These are phyloP conservation scores for Cactoblastis cactorum DNA, from an alignment of 2,888 invertebrate species.

Conservation along the genomic window DNA sequence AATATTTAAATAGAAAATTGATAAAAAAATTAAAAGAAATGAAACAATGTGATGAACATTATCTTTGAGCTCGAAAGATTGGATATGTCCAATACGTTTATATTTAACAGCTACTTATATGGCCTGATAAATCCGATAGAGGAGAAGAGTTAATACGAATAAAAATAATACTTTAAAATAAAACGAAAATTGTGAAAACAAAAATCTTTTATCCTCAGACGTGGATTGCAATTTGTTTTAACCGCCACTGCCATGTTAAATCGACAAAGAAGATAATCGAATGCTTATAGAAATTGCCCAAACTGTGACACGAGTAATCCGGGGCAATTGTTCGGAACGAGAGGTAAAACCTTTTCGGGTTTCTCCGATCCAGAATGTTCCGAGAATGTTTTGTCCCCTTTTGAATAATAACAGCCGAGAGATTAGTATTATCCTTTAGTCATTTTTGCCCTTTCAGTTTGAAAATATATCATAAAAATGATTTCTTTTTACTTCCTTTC, in stretches of 20 bases:
- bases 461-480: background rate
- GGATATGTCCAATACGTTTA: too few species aligned
- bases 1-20: too few species aligned
- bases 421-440: conserved; percentile 1
- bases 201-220: background rate
- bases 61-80: too few species aligned
- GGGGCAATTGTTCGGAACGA: conserved; percentile 9
- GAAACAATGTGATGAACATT: too few species aligned
- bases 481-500: background rate
- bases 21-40: too few species aligned
- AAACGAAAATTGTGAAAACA: background rate
- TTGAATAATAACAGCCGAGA: conserved; percentile 4
- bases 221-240: background rate
- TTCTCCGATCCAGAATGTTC: background rate
- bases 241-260: background rate
- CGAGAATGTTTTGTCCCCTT: conserved; percentile 7
- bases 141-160: too few species aligned
- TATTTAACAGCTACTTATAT: too few species aligned
- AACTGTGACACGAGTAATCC: background rate
- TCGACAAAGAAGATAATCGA: background rate
- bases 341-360: conserved; percentile 7
- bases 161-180: background rate
- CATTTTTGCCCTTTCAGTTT: background rate
- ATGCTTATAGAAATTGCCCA: conserved; percentile 7
- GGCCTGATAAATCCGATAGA: too few species aligned